phyloP scores from a whole-genome alignment of 2,888 invertebrate genomes.

The Epirrita christyi region DNA sequence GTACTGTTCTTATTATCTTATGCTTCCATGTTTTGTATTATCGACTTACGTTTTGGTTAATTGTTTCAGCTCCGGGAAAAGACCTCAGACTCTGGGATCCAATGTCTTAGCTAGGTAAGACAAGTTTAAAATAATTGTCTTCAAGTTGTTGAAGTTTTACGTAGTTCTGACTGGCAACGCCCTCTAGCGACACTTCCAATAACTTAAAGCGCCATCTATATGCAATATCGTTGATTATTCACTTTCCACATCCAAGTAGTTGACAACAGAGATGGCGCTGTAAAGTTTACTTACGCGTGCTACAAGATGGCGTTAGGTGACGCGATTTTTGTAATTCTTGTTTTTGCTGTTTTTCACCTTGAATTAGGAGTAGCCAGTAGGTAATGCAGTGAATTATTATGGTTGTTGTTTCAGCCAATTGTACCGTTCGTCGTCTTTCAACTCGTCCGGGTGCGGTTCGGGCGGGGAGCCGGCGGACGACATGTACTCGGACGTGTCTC shows the following conservation, averaged over 20 bases:
- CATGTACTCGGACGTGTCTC: conserved; percentile 96
- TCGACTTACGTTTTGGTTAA: conserved; percentile 22
- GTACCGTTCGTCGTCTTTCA: conserved; percentile 96
- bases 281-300: conserved; percentile 1
- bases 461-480: conserved; percentile 97
- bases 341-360: conserved; percentile 21
- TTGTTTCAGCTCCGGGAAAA: conserved; percentile 90
- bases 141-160: neutral
- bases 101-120: conserved; percentile 94
- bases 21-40: neutral
- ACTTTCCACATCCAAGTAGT: neutral
- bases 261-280: conserved; percentile 51
- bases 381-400: conserved; percentile 29
- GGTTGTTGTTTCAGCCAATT: conserved; percentile 89
- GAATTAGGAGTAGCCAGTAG: conserved; percentile 30
- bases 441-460: conserved; percentile 96
- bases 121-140: conserved; percentile 1
- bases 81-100: conserved; percentile 88
- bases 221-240: neutral
- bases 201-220: conserved; percentile 15
- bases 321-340: neutral
- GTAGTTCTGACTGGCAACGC: conserved; percentile 42
- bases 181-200: conserved; percentile 49
- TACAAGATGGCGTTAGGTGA: conserved; percentile 24
- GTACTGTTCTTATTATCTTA: too few relatives aligned